Percentiles rank a stretch among this genome's conserved stretches.
phyloP scores from a whole-genome alignment of 1,140 invertebrate species.

The Ceratosolen fusciceps region DNA sequence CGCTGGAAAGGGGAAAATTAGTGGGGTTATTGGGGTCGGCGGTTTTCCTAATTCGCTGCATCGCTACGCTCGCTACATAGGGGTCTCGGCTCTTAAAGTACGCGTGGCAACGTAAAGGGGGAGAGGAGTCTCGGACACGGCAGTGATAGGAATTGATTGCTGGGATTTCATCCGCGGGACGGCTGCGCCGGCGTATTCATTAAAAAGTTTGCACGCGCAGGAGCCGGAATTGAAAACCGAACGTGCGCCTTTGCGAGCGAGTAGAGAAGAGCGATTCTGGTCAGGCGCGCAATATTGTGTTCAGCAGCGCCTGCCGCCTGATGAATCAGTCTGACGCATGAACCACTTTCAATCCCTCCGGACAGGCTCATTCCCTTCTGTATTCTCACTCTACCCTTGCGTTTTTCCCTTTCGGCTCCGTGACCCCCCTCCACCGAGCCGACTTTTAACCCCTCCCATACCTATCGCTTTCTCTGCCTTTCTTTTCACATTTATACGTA shows the following conservation, averaged over 20 bases:
- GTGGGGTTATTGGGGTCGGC: too few relatives aligned
- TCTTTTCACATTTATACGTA: slow-evolving; percentile 43
- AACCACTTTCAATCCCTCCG: slow-evolving; percentile 48
- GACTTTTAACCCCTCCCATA: slow-evolving; percentile 3
- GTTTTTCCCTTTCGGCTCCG: not conserved
- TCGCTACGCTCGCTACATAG: too few relatives aligned
- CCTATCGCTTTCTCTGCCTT: slow-evolving; percentile 46
- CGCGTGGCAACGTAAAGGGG: too few relatives aligned
- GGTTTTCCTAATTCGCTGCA: not conserved
- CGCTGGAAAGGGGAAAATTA: too few relatives aligned
- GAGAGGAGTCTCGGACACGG: not conserved
- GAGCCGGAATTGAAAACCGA: slow-evolving; percentile 11
- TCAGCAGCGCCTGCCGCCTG: slow-evolving; percentile 49
- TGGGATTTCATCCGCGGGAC: not conserved
- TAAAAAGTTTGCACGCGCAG: slow-evolving; percentile 23
- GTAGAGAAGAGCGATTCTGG: slow-evolving; percentile 8
- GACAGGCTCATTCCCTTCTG: slow-evolving; percentile 27
- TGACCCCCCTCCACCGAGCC: slow-evolving; percentile 48
- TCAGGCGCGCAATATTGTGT: slow-evolving; percentile 13
- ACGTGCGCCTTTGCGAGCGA: not conserved
- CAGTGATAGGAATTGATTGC: slow-evolving; percentile 18
- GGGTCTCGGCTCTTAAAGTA: too few relatives aligned
- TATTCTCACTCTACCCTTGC: slow-evolving; percentile 1
- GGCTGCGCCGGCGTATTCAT: not conserved
- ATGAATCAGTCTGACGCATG: slow-evolving; percentile 62